Conservation (phyloP, 2,797 vertebrate genomes). For the Acanthurus lineatus region DNA sequence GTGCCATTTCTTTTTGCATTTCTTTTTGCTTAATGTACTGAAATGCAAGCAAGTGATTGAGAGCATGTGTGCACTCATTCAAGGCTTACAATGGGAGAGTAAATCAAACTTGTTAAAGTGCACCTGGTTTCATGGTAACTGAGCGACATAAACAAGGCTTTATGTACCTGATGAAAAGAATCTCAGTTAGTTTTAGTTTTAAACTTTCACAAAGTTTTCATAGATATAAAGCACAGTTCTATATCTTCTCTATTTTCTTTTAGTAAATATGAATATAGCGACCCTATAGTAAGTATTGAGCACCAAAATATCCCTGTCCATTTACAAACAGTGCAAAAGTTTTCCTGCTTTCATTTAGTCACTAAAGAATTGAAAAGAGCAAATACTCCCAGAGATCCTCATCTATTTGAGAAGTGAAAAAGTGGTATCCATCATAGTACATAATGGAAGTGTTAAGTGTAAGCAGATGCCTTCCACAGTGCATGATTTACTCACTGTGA, state of each 20-base stretch:
- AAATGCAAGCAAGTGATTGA: not conserved
- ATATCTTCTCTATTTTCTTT: not conserved
- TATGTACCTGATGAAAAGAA: too few relatives aligned
- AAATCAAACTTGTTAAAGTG: constrained; percentile 4
- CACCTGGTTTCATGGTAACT: not conserved
- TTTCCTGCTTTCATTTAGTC: not conserved
- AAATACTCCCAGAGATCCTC: constrained; percentile 2
- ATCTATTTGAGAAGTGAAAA: constrained; percentile 22
- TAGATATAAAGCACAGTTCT: too few relatives aligned
- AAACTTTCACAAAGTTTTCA: too few relatives aligned
- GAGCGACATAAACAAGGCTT: not conserved
- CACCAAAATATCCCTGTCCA: not conserved
- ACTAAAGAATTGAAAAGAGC: not conserved
- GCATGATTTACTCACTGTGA: constrained; percentile 54
- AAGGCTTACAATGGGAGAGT: not conserved
- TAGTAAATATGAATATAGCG: not conserved
- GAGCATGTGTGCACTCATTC: not conserved
- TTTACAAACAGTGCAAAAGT: not conserved
- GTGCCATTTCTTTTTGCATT: not conserved
- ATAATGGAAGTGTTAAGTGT: constrained; percentile 43
- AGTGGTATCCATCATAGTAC: constrained; percentile 7
- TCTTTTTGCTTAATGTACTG: not conserved
- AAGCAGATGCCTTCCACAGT: constrained; percentile 30
- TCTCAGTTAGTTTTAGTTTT: too few relatives aligned
- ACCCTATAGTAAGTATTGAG: not conserved